A percentile compares a stretch with the other conserved stretches of the same genome.
These are phyloP conservation scores for Syrista parreyssii DNA, from an alignment of 2,888 invertebrate species.

Conservation along the genomic window DNA sequence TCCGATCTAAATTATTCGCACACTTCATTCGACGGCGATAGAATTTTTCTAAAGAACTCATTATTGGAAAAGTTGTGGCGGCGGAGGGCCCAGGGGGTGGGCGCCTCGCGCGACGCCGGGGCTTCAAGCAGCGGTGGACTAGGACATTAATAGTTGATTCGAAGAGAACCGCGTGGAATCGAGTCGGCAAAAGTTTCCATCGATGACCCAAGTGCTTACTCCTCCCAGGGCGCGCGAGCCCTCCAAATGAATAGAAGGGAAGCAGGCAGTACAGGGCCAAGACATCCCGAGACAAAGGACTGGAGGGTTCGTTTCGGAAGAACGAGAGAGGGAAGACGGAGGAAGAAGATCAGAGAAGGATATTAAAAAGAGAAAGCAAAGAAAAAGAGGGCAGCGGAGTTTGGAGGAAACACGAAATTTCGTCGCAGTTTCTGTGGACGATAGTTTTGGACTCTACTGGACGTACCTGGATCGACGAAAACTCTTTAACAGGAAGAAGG, in stretches of 20 bases:
- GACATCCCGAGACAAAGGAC: too few species aligned
- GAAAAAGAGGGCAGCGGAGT: too few species aligned
- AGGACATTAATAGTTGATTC: constrained; percentile 56
- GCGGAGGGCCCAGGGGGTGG: constrained; percentile 2
- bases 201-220: constrained; percentile 12
- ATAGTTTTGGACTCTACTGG: too few species aligned
- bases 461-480: too few species aligned
- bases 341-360: constrained; percentile 13
- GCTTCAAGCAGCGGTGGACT: constrained; percentile 9
- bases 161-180: constrained; percentile 48
- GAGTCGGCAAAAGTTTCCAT: constrained; percentile 47
- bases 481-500: too few species aligned
- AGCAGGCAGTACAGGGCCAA: background rate
- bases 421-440: too few species aligned
- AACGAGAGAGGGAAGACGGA: constrained; percentile 7
- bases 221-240: background rate
- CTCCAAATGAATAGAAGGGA: background rate
- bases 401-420: too few species aligned
- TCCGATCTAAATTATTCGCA: constrained; percentile 46
- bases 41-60: constrained; percentile 60
- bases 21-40: constrained; percentile 41
- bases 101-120: constrained; percentile 7
- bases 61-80: constrained; percentile 52
- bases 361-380: background rate
- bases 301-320: too few species aligned